Base-by-base conservation (phyloP, 1,140 invertebrate genomes). In the Drosophila insularis region DNA sequence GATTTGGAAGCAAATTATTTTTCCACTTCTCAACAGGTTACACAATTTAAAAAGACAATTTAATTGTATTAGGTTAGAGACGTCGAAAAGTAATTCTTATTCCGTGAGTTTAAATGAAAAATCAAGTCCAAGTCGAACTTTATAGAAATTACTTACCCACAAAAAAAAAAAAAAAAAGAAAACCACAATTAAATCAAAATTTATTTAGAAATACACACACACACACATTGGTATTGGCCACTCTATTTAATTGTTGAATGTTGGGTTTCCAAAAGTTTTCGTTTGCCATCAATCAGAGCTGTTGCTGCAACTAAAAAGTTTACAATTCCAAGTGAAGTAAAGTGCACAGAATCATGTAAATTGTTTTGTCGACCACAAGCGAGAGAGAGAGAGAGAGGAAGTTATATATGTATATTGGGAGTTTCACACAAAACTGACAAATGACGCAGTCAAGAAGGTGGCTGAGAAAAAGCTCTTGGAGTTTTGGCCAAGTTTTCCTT, bases 361-460 rank as follows among this genome's bases (percentile, higher is more conserved):
- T 80, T 77, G 76, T 69, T 79, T 68, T 19, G 46, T 27, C 27
- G 27, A 27, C 27, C 27, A 27, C 27, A 27, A 27, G 27, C 4
- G 27, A 27, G 21, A 58, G 55, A 77, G 10, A 64, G 66, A 74
- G 4, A 21, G 59, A 4, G 17, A 61, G 19, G n/a, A 61, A 13
- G n/a, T 17, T 21, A 4, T 35, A 35, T 54, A 27, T 27, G 23
- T 27, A 27, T 27, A 27, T 50, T 77, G 77, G 80, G 71, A 27
- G 61, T 68, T 89, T 89, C 84, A 63, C 84, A 89, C 85, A 84
- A 84, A 89, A 89, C 84, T 84, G 81, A 73, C 84, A 89, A 89
- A 80, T 89, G 84, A 82, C 69, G 72, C 56, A 53, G 35, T 11
- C 74, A 14, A 71, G 39, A 65, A 71, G 62, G 46, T 78, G 74